These are phyloP conservation scores for Helicoverpa armigera DNA, from an alignment of 1,140 invertebrate species.

Conservation along the genomic window DNA sequence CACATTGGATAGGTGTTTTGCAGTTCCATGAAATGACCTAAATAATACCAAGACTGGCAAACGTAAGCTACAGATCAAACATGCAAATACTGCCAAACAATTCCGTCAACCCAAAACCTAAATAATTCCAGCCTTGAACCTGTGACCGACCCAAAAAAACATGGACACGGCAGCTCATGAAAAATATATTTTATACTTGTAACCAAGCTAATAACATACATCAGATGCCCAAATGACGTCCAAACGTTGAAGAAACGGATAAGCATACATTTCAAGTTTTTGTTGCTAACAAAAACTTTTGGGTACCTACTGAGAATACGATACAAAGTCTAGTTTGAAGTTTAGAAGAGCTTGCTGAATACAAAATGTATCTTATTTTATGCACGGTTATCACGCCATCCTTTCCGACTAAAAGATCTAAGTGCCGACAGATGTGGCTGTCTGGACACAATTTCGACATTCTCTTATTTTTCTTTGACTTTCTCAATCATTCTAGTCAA, in stretches of 20 bases:
- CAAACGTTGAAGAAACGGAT: neutral
- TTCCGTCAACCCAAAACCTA: neutral
- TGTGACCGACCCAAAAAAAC: slow-evolving; percentile 12
- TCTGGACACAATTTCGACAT: neutral
- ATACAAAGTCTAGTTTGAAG: slow-evolving; percentile 3
- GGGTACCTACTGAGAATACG: neutral
- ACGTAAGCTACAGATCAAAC: too few relatives aligned
- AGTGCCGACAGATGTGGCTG: neutral
- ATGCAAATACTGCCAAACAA: neutral
- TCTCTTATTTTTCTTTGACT: too few relatives aligned
- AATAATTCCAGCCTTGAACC: slow-evolving; percentile 31
- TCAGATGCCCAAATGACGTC: slow-evolving; percentile 5
- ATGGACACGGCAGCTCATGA: neutral
- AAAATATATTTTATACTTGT: slow-evolving; percentile 18
- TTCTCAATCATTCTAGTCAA: too few relatives aligned
- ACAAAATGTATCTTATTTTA: neutral
- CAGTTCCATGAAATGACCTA: too few relatives aligned
- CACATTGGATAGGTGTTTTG: too few relatives aligned
- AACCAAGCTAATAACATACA: slow-evolving; percentile 21
- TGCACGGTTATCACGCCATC: neutral
- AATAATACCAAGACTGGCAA: too few relatives aligned
- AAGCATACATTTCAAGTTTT: neutral
- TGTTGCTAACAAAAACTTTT: slow-evolving; percentile 16
- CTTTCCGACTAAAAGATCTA: neutral
- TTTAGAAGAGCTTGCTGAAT: neutral